Base-by-base conservation (phyloP, 1,140 invertebrate species). In the Chelonus insularis region DNA sequence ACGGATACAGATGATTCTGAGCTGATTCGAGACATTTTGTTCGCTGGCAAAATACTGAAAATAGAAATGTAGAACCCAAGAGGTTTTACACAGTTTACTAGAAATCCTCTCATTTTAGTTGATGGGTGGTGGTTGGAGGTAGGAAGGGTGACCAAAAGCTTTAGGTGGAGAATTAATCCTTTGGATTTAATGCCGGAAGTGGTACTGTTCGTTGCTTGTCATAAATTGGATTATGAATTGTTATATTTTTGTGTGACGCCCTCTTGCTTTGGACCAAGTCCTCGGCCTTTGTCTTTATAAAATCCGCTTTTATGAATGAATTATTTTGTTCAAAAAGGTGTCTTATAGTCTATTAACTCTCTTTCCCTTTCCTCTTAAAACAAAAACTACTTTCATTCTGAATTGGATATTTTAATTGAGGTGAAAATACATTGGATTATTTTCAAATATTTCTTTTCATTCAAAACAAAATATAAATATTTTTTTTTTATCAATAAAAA, bases 171-270 rank as follows among this genome's bases (percentile, higher is more conserved):
- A 65, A 52, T 66, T 68, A 70, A 70, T 70, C 64, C 66, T 23
- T 16, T 5, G 68, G 64, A 68, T 68, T 68, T 64, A 50, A 45
- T 60, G 32, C 55, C 45, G 64, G 64, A 64, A 66, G 63, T 62
- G 37, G 57, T 34, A 20, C 48, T 63, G 63, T 65, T 65, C 60
- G 59, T 65, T 48, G 56, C 62, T 52, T 62, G 55, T 67, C 65
- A 67, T 67, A 67, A 67, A 64, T 61, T 61, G 65, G 62, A 67
- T 67, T 64, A 67, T 50, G 57, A 58, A 64, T 64, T 57, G 59
- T 64, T 63, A 62, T 67, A 60, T 66, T 56, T 67, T 67, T 67
- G 54, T 58, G 45, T 34, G 56, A 48, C 62, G 56, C 23, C 59
- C 57, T 47, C 18, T 45, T 58, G 25, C 18, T 20, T 23, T n/a